Evolutionary conservation across 1,140 invertebrate genomes (phyloP).

Genomic region (Lordiphosa stackelbergi): DNA sequence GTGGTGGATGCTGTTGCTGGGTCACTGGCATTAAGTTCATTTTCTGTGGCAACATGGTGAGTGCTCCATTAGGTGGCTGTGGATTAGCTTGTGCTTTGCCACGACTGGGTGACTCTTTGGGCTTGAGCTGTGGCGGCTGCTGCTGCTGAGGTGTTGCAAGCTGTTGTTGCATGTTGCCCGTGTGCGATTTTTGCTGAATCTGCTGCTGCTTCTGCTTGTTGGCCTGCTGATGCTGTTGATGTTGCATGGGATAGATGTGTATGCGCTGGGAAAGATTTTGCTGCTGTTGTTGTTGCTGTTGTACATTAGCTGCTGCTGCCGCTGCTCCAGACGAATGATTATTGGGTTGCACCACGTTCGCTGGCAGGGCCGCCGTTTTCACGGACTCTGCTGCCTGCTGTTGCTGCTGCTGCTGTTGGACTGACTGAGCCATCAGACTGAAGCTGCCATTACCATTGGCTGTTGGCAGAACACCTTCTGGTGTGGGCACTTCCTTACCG

Average conservation of each 20-base stretch:
- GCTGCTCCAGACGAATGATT: conserved; percentile 48
- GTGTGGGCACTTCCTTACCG: conserved; percentile 81
- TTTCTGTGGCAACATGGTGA: conserved; percentile 44
- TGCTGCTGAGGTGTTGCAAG: conserved; percentile 25
- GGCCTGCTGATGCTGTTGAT: conserved; percentile 55
- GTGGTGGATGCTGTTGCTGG: conserved; percentile 31
- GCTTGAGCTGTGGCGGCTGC: conserved; percentile 27
- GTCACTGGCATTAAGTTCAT: conserved; percentile 32
- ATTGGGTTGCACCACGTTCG: conserved; percentile 72
- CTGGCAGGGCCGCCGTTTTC: conserved; percentile 44
- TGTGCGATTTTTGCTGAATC: conserved; percentile 31
- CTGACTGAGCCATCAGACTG: conserved; percentile 26
- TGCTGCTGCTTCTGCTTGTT: conserved; percentile 58
- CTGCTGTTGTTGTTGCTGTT: conserved; percentile 34
- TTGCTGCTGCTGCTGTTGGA: conserved; percentile 30
- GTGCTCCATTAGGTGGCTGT: conserved; percentile 17
- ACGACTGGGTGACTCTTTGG: conserved; percentile 32
- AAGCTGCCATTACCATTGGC: conserved; percentile 36
- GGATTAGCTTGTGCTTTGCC: conserved; percentile 31
- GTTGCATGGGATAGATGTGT: conserved; percentile 76
- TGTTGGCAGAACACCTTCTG: conserved; percentile 67
- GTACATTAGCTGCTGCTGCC: conserved; percentile 22
- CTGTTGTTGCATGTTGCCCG: conserved; percentile 10
- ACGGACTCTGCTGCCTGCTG: conserved; percentile 24
- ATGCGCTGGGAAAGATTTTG: conserved; percentile 62